A percentile compares a stretch with the other conserved stretches of the same genome.
These are phyloP conservation scores for Periophthalmus magnuspinnatus DNA, from an alignment of 2,797 vertebrate genomes.

Conservation along the genomic window DNA sequence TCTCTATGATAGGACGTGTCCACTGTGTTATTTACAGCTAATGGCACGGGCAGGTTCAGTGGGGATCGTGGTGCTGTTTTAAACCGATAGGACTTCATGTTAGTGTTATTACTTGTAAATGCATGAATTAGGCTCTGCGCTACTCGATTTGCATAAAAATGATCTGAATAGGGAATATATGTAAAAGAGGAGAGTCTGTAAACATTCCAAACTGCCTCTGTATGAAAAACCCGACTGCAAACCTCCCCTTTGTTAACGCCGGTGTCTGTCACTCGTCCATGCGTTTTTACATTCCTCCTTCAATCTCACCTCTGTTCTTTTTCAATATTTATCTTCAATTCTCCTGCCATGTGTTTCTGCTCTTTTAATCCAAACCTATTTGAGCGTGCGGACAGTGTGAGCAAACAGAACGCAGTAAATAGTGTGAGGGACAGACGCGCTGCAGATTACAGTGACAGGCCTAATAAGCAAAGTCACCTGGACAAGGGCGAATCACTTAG, in stretches of 20 bases:
- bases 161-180: neutral
- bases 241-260: neutral
- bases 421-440: constrained; percentile 28
- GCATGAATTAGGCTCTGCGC: neutral
- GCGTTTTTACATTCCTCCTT: constrained; percentile 59
- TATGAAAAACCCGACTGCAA: neutral
- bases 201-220: neutral
- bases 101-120: neutral
- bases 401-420: constrained; percentile 50
- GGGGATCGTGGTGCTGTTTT: neutral
- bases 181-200: neutral
- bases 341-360: constrained; percentile 44
- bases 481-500: constrained; percentile 15
- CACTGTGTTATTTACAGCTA: neutral
- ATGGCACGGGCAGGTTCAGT: neutral
- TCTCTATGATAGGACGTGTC: too few species aligned
- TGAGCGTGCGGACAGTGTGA: constrained; percentile 41
- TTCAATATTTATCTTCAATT: constrained; percentile 49
- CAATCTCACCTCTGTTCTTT: constrained; percentile 55
- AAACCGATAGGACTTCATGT: neutral
- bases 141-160: neutral
- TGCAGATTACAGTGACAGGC: neutral
- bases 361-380: constrained; percentile 64
- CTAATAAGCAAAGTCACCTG: constrained; percentile 15
- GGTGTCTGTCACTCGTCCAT: constrained; percentile 41